A percentile compares a stretch with the other conserved stretches of the same genome.
phyloP scores from a whole-genome alignment of 2,888 invertebrate genomes.

The Agrotis exclamationis region DNA sequence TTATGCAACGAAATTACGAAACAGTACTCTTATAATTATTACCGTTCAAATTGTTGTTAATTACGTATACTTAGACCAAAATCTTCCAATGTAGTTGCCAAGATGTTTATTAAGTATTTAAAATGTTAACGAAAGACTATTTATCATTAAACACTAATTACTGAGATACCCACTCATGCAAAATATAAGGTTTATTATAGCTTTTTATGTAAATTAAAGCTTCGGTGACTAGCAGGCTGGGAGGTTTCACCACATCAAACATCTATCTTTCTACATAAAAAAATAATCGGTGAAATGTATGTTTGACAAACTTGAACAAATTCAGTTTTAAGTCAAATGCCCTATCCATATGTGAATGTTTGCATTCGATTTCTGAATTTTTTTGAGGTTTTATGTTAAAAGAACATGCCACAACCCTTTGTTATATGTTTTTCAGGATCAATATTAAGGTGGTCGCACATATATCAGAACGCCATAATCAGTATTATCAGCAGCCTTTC shows the following conservation, averaged over 20 bases:
- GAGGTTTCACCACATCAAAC: neutral
- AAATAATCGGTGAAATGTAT: neutral
- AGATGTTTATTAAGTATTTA: conserved; percentile 62
- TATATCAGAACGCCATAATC: too few relatives aligned
- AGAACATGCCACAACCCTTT: too few relatives aligned
- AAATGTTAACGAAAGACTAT: conserved; percentile 46
- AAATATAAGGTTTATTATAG: conserved; percentile 3
- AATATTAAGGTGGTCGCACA: too few relatives aligned
- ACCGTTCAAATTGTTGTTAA: conserved; percentile 21
- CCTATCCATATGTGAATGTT: too few relatives aligned
- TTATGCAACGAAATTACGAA: conserved; percentile 38
- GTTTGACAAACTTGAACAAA: neutral
- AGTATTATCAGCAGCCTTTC: too few relatives aligned
- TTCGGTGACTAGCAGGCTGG: conserved; percentile 1
- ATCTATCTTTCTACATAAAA: too few relatives aligned
- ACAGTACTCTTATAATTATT: conserved; percentile 6
- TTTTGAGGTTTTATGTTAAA: too few relatives aligned
- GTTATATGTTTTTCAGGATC: too few relatives aligned
- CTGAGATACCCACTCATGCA: neutral
- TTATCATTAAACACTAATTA: conserved; percentile 31
- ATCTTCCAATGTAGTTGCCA: conserved; percentile 77
- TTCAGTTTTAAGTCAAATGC: too few relatives aligned
- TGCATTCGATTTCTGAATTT: too few relatives aligned
- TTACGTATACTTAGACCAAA: conserved; percentile 65
- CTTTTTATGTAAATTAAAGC: neutral